A percentile compares a stretch with the other conserved stretches of the same genome.
phyloP scores from a whole-genome alignment of 2,797 vertebrate genomes.

The Enoplosus armatus region DNA sequence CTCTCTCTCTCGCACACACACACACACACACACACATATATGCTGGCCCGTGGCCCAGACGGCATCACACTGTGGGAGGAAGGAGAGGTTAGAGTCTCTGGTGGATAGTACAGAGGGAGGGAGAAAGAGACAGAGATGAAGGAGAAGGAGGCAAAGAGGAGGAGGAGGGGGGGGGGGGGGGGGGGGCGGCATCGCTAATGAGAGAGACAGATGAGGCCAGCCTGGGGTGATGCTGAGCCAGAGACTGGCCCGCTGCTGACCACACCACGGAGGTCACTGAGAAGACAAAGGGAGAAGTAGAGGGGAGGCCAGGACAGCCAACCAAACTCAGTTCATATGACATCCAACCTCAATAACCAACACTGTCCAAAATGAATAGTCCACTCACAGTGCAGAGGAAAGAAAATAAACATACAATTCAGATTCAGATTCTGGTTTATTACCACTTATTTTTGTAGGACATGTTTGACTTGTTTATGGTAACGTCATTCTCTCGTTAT shows the following conservation, averaged over 20 bases:
- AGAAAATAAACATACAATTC: background rate
- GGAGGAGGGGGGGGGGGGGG: constrained; percentile 18
- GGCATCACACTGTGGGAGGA: constrained; percentile 64
- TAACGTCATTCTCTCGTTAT: background rate
- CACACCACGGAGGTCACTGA: constrained; percentile 65
- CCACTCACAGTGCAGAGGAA: background rate
- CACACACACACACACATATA: constrained; percentile 8
- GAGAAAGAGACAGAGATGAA: constrained; percentile 51
- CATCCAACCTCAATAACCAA: background rate
- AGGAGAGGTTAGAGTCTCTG: constrained; percentile 63
- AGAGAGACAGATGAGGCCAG: constrained; percentile 75
- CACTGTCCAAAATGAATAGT: background rate
- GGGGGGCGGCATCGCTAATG: constrained; percentile 69
- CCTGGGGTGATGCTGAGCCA: constrained; percentile 67
- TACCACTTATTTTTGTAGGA: background rate
- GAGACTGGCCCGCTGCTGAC: constrained; percentile 68
- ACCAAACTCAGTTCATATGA: constrained; percentile 1
- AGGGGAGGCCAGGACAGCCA: constrained; percentile 20
- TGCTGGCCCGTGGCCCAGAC: constrained; percentile 69
- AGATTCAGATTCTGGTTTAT: background rate
- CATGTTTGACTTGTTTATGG: too few relatives aligned
- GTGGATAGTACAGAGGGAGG: constrained; percentile 51
- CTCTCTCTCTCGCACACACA: background rate
- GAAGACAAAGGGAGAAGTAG: constrained; percentile 47
- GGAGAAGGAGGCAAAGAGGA: constrained; percentile 37